Evolutionary conservation across 2,888 invertebrate species (phyloP).

Genomic region (Epirrhoe tristata): DNA sequence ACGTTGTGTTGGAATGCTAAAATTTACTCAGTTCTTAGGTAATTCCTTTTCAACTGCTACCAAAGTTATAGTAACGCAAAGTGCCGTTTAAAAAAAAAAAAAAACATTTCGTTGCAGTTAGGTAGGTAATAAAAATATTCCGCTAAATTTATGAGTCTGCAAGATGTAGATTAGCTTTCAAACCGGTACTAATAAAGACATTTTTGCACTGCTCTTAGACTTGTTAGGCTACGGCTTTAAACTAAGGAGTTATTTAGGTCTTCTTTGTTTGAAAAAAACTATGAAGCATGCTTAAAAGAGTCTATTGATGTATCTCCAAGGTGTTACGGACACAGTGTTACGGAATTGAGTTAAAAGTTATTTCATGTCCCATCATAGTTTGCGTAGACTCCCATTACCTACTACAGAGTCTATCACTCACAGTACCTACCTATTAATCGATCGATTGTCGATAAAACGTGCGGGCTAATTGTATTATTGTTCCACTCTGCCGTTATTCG

Average conservation of each 20-base stretch:
- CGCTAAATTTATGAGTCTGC: conserved; percentile 30
- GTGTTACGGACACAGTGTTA: too few relatives aligned
- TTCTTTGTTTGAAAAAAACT: too few relatives aligned
- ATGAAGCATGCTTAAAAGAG: too few relatives aligned
- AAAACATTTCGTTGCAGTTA: conserved; percentile 16
- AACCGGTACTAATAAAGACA: conserved; percentile 36
- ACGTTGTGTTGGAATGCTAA: background rate
- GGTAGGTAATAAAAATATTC: conserved; percentile 21
- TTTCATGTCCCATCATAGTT: background rate
- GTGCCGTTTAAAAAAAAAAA: conserved; percentile 8
- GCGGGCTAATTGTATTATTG: conserved; percentile 21
- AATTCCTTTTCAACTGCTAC: background rate
- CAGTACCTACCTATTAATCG: conserved; percentile 9
- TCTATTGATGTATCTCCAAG: background rate
- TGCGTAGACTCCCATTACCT: background rate
- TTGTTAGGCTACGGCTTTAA: conserved; percentile 6
- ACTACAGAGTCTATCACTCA: background rate
- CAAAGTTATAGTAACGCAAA: background rate
- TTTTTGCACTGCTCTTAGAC: conserved; percentile 18
- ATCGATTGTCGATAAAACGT: conserved; percentile 7
- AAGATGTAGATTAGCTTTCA: conserved; percentile 30
- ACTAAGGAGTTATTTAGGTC: too few relatives aligned
- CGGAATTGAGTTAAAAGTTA: background rate
- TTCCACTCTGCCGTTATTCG: conserved; percentile 6
- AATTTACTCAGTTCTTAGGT: background rate